Percentiles rank a stretch among this genome's conserved stretches.
These are phyloP conservation scores for Zelostemma sp. DNA, from an alignment of 1,140 invertebrate genomes.

Conservation along the genomic window DNA sequence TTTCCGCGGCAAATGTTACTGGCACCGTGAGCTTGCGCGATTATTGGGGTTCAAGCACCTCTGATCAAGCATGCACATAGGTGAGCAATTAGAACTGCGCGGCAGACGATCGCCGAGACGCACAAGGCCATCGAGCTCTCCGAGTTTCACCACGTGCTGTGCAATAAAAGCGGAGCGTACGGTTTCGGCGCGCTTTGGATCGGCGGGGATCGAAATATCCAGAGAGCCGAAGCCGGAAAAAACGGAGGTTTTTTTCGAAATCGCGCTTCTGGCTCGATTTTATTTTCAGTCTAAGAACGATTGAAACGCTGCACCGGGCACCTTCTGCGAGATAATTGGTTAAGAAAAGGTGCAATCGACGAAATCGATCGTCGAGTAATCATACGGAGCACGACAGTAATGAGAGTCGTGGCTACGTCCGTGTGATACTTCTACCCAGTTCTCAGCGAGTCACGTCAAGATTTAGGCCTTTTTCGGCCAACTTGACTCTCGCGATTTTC, in stretches of 20 bases:
- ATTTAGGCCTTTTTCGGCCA: too few species aligned
- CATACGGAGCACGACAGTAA: constrained; percentile 14
- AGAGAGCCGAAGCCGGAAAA: too few species aligned
- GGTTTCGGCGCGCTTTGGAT: constrained; percentile 6
- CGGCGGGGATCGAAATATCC: too few species aligned
- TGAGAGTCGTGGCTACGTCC: too few species aligned
- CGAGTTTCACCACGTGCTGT: constrained; percentile 24
- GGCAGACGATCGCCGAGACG: constrained; percentile 38
- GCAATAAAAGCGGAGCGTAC: constrained; percentile 13
- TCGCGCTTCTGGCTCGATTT: too few species aligned
- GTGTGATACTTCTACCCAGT: too few species aligned
- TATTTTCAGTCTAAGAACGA: too few species aligned
- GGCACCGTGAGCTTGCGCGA: constrained; percentile 23
- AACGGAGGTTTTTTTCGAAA: too few species aligned
- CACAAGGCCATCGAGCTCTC: constrained; percentile 33
- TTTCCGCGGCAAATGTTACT: constrained; percentile 37
- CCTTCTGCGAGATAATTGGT: background rate
- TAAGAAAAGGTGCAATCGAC: constrained; percentile 4
- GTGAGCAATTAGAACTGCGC: constrained; percentile 15
- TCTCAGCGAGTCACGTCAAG: too few species aligned
- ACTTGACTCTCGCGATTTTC: too few species aligned
- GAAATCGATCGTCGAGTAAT: background rate
- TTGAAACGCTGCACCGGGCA: background rate
- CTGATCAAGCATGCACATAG: constrained; percentile 35
- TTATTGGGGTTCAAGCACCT: constrained; percentile 43